phyloP scores from a whole-genome alignment of 92 coral and sea anemone species.

The Phenganax stokvisi region DNA sequence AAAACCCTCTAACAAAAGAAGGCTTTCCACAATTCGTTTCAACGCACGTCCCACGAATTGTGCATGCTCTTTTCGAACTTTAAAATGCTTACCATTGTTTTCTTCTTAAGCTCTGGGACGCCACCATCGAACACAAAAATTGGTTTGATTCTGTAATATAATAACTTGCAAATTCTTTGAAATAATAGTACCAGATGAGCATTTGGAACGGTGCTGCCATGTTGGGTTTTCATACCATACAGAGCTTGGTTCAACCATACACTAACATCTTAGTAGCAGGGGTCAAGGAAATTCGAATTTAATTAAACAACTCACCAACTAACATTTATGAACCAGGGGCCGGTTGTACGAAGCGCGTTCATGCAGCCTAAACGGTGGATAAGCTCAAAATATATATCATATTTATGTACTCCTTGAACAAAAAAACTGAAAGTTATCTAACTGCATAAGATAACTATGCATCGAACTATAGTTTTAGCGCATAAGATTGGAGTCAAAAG shows the following conservation, averaged over 20 bases:
- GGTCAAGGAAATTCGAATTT: slow-evolving; percentile 7
- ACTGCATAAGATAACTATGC: too few relatives aligned
- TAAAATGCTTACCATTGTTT: slow-evolving; percentile 63
- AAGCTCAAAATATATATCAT: too few relatives aligned
- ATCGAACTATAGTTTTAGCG: too few relatives aligned
- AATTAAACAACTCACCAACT: too few relatives aligned
- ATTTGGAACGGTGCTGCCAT: slow-evolving; percentile 76
- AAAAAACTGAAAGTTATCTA: too few relatives aligned
- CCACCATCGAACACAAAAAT: slow-evolving; percentile 99
- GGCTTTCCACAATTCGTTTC: too few relatives aligned
- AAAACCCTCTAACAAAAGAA: too few relatives aligned
- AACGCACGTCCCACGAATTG: neutral
- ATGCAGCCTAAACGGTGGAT: too few relatives aligned
- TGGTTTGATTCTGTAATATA: slow-evolving; percentile 84
- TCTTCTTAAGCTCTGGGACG: slow-evolving; percentile 86
- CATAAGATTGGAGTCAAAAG: too few relatives aligned
- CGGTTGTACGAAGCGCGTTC: too few relatives aligned
- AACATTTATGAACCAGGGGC: too few relatives aligned
- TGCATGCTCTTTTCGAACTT: neutral
- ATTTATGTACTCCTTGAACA: too few relatives aligned
- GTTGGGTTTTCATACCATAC: slow-evolving; percentile 79
- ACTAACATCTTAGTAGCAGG: slow-evolving; percentile 68
- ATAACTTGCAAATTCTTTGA: slow-evolving; percentile 75
- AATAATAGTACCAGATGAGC: slow-evolving; percentile 83
- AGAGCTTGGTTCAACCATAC: slow-evolving; percentile 76